Percentiles rank a stretch among this genome's conserved stretches.
Evolutionary conservation across 2,797 vertebrate species (phyloP).

Genomic region (Melanotaenia parkinsoni): DNA sequence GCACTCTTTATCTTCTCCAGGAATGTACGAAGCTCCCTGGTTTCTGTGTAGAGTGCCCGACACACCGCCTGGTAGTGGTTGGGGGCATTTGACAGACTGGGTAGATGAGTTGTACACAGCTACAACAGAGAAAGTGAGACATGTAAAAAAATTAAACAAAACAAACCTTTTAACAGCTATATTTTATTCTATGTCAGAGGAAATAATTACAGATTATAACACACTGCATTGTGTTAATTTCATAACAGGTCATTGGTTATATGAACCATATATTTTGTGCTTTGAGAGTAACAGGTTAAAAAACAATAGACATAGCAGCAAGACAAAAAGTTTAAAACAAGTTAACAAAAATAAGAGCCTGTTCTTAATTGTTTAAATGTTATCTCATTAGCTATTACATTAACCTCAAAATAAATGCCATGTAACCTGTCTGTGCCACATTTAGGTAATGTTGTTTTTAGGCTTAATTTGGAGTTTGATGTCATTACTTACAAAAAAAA

Average conservation of each 20-base stretch:
- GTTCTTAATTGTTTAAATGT: too few relatives aligned
- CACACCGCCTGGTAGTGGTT: slow-evolving; percentile 98
- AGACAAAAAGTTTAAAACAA: too few relatives aligned
- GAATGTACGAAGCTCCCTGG: slow-evolving; percentile 93
- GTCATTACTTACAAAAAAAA: neutral
- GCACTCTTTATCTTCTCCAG: slow-evolving; percentile 95
- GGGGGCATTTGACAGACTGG: slow-evolving; percentile 86
- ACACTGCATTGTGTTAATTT: neutral
- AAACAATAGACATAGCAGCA: neutral
- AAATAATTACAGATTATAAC: too few relatives aligned
- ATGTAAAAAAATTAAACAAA: slow-evolving; percentile 1
- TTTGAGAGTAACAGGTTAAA: neutral
- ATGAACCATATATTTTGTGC: neutral
- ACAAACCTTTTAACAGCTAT: neutral
- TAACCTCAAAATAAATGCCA: neutral
- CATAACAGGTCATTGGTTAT: neutral
- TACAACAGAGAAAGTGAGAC: slow-evolving; percentile 59
- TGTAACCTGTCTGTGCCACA: neutral
- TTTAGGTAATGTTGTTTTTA: neutral
- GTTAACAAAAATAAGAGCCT: too few relatives aligned
- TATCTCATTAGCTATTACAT: too few relatives aligned
- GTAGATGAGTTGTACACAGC: slow-evolving; percentile 92
- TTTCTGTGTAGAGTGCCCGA: slow-evolving; percentile 94
- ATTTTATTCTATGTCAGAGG: neutral
- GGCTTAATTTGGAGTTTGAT: neutral